phyloP scores from a whole-genome alignment of 2,113 vertebrate species.

The Larimichthys crocea region DNA sequence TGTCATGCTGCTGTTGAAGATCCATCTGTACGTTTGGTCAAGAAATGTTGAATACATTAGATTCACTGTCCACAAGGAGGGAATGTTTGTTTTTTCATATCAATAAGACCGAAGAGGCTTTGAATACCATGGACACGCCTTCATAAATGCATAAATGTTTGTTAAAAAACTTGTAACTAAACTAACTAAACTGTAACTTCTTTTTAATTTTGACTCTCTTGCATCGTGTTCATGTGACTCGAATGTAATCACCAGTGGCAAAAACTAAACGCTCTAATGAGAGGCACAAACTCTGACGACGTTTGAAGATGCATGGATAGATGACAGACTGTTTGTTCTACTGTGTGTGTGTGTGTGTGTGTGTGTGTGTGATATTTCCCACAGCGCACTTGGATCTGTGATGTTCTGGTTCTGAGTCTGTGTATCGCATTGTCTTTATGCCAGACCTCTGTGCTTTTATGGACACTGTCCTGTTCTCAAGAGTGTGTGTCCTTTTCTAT shows the following conservation, averaged over 20 bases:
- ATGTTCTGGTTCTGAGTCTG: not conserved
- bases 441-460: not conserved
- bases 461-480: not conserved
- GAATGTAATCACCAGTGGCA: constrained; percentile 1
- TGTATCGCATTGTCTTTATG: not conserved
- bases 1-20: constrained; percentile 20
- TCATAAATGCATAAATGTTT: not conserved
- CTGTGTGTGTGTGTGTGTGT: not conserved
- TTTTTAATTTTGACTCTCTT: constrained; percentile 8
- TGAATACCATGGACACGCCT: constrained; percentile 14
- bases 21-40: not conserved
- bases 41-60: not conserved
- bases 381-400: not conserved
- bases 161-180: constrained; percentile 3
- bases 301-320: constrained; percentile 17
- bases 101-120: not conserved
- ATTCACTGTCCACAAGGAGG: not conserved
- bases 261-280: not conserved
- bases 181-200: not conserved
- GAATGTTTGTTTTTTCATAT: not conserved
- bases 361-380: constrained; percentile 15
- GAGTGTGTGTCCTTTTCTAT: not conserved
- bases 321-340: constrained; percentile 18
- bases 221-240: constrained; percentile 12
- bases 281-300: not conserved